Evolutionary conservation across 2,113 vertebrate species (phyloP), one percentile per base, ranked within the genome.

Genomic region (Myrmecobius fasciatus): DNA sequence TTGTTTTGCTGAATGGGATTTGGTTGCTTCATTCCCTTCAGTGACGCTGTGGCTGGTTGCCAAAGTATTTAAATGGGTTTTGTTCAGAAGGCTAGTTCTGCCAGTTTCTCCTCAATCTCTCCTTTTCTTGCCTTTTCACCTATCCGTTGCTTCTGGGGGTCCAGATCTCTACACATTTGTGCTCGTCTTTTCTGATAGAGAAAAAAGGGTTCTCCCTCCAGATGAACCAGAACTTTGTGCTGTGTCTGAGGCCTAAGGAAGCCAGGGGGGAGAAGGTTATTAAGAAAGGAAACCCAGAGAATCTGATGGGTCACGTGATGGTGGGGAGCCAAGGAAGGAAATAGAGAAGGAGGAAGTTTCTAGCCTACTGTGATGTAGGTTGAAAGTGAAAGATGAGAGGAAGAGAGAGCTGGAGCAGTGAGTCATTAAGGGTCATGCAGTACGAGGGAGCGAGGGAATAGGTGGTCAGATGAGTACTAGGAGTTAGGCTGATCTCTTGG

Each of bases 351-450:
- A 96, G 97, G 97, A 97, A 97, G 96, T 96, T 96, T 92, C 95
- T 96, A 91, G 94, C 94, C 92, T 96, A 92, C 89, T 96, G 94
- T 83, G 96, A 95, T 96, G 93, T 94, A 91, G 94, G 93, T 96
- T 94, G 97, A 97, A 98, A 98, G 97, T 97, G 97, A 98, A 97
- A 97, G 96, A 95, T 89, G n/a, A 51, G 11, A 47, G 51, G 83
- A 67, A 93, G 92, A 93, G 91, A 91, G 90, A n/a, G 46, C 92
- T 94, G 46, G n/a, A 83, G 53, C 52, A 20, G 83, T 96, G 97
- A 98, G 96, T 97, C 97, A 97, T 22, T 9, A 0, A 43, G 7
- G 52, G 53, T 47, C 51, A 67, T 0, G 52, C 48, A 14, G 92
- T 89, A 92, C 43, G 96, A 89, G 90, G 92, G 94, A 94, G 91